Base-by-base conservation (phyloP, 2,888 invertebrate genomes). In the Syrphus vitripennis region DNA sequence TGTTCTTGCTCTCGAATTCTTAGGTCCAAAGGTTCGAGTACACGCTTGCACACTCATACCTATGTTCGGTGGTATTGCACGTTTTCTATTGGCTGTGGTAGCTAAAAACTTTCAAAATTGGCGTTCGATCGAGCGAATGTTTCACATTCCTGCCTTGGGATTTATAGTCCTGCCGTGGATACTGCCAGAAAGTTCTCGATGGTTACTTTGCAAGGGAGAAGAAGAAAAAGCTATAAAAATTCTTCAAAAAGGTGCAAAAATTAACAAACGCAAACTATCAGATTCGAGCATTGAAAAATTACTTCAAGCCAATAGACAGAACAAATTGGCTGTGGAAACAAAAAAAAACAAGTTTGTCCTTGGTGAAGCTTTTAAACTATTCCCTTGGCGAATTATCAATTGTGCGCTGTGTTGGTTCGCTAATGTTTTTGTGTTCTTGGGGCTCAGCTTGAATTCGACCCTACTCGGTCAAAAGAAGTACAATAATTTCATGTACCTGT, bases 381-480 rank as follows among this genome's bases (percentile, higher is more conserved):
- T 92, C 19, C 89, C 90, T 48, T 91, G 91, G 90, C 89, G 92
- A 53, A 90, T 92, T 57, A 80, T 94, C 1, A 95, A 95, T 63
- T 96, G 96, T 87, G 95, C 95, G 16, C 94, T 96, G 88, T 96
- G 96, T 93, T 97, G 96, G 96, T 94, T 96, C 16, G 95, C 96
- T 0, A 95, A 95, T 89, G 95, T 96, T 0, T 95, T 97, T 87
- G 95, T 97, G 21, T 97, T 96, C 91, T 97, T 96, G 89, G 97
- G 97, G 0, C 92, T 97, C 45, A 96, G 96, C 0, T 93, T 97
- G 74, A 96, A 96, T 92, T 95, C 97, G 0, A 96, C 96, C 5
- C 94, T 95, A 0, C 92, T 97, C 59, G 92, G 94, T 24, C 97
- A 96, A 1, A 95, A 96, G 90, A 95, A 95, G 89, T 97, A 97